These are phyloP conservation scores for Mastigias papua DNA, from an alignment of 30 jellyfish, hydroid and myxozoan species.

Conservation along the genomic window DNA sequence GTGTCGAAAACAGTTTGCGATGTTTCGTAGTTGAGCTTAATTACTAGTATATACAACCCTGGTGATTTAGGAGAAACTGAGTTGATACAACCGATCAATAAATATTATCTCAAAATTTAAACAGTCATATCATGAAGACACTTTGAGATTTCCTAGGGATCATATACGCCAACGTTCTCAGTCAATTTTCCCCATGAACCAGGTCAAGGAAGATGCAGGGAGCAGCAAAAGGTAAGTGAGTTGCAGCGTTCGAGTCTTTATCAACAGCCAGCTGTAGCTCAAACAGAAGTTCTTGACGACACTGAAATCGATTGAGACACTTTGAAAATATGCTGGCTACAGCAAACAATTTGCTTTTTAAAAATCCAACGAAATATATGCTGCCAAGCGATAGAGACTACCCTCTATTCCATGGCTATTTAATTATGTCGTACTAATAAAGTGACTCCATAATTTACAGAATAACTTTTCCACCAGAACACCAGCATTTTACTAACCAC, in stretches of 20 bases:
- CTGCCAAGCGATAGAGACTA: background rate
- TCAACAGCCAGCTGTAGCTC: background rate
- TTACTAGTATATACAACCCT: no score
- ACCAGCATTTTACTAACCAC: no score
- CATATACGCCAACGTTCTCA: background rate
- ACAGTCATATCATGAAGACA: background rate
- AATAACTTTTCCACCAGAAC: no score
- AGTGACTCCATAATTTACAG: no score
- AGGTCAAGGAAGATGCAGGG: background rate
- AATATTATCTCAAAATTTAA: no score
- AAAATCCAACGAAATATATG: background rate
- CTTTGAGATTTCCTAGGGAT: background rate
- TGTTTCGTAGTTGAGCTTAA: no score
- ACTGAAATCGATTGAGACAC: background rate
- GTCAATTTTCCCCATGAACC: background rate
- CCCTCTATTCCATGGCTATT: background rate
- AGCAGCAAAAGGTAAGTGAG: background rate
- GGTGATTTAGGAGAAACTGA: no score
- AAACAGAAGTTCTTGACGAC: conserved; percentile 38
- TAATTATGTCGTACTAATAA: background rate
- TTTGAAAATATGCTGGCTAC: background rate
- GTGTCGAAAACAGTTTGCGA: no score
- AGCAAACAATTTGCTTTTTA: background rate
- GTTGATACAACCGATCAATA: no score
- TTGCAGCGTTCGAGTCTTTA: background rate